A percentile compares a stretch with the other conserved stretches of the same genome.
phyloP scores from a whole-genome alignment of 1,140 invertebrate species.

The Neodiprion virginianus region DNA sequence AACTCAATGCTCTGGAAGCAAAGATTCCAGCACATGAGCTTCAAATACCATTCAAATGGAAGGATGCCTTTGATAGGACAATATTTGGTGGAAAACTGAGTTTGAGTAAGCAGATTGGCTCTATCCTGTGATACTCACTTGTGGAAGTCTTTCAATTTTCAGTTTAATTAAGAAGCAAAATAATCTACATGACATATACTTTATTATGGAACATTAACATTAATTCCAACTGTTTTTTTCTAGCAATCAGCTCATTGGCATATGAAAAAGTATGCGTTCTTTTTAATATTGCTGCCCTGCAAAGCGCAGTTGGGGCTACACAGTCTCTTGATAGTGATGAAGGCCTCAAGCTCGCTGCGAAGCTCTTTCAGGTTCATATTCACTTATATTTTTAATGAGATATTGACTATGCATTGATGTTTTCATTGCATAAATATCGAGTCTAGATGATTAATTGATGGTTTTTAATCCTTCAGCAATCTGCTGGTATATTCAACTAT shows the following conservation, averaged over 20 bases:
- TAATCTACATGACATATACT: constrained; percentile 22
- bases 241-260: constrained; percentile 82
- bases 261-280: constrained; percentile 96
- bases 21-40: constrained; percentile 93
- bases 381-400: not conserved
- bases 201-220: constrained; percentile 24
- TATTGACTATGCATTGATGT: constrained; percentile 14
- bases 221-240: constrained; percentile 38
- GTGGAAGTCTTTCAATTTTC: not conserved
- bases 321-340: constrained; percentile 92
- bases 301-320: constrained; percentile 85
- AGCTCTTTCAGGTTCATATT: constrained; percentile 82
- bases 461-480: constrained; percentile 70
- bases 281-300: constrained; percentile 96
- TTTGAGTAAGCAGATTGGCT: constrained; percentile 76
- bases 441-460: constrained; percentile 14
- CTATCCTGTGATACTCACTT: constrained; percentile 22
- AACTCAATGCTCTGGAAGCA: constrained; percentile 87
- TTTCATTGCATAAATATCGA: constrained; percentile 21
- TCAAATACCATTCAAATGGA: constrained; percentile 98
- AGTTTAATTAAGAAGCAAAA: constrained; percentile 9
- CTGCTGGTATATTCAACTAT: constrained; percentile 89
- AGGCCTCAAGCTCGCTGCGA: constrained; percentile 91
- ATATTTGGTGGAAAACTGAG: constrained; percentile 93
- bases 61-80: constrained; percentile 97